Conservation (phyloP, 1,140 invertebrate genomes). For the Lasaia peninsularis region DNA sequence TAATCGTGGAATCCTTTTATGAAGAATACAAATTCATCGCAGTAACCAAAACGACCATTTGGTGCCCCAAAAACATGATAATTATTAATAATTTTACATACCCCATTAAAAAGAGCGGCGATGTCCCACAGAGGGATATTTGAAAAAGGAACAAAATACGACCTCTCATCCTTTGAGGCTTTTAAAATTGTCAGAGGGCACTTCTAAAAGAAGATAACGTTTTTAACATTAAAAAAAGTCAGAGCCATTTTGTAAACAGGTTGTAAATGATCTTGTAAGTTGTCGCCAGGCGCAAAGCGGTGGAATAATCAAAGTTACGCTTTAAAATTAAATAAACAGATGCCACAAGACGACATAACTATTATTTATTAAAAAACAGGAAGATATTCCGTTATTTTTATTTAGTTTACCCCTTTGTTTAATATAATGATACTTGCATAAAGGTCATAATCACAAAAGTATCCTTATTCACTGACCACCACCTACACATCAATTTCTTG, state of each 20-base stretch:
- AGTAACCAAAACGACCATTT: constrained; percentile 10
- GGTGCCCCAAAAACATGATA: constrained; percentile 31
- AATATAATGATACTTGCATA: neutral
- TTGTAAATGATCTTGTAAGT: constrained; percentile 58
- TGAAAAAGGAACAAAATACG: constrained; percentile 46
- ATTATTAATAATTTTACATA: constrained; percentile 63
- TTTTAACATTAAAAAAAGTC: constrained; percentile 57
- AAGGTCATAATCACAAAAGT: neutral
- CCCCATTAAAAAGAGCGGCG: constrained; percentile 40
- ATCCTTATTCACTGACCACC: neutral
- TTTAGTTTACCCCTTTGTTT: neutral
- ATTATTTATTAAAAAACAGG: no score
- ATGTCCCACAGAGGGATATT: constrained; percentile 27
- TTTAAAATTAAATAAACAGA: neutral
- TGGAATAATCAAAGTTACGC: neutral
- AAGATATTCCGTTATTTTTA: no score
- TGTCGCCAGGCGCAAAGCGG: constrained; percentile 16
- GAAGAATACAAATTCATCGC: neutral
- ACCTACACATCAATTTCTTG: neutral
- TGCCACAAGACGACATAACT: neutral
- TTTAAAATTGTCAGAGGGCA: constrained; percentile 60
- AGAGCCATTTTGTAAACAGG: constrained; percentile 63
- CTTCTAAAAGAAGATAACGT: constrained; percentile 63
- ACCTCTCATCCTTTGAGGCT: constrained; percentile 44
- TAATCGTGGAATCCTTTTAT: neutral